Conservation (phyloP, 2,888 invertebrate genomes). For the Noctua janthe region DNA sequence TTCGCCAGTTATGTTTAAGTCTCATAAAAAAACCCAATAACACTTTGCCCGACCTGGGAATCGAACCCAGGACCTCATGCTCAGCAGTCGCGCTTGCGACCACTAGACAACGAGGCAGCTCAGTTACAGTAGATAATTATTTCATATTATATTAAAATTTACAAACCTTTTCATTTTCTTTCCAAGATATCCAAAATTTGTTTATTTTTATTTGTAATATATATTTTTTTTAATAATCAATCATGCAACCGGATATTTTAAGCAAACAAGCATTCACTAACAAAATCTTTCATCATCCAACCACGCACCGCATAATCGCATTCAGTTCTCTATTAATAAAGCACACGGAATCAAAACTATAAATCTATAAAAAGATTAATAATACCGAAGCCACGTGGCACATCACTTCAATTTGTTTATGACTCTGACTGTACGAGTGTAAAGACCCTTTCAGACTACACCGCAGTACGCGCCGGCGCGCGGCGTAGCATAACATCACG, state of each 20-base stretch:
- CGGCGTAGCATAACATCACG: not conserved
- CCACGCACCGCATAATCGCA: slow-evolving; percentile 24
- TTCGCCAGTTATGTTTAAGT: too few relatives aligned
- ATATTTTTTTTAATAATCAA: not conserved
- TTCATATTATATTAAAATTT: not conserved
- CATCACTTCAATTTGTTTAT: slow-evolving; percentile 55
- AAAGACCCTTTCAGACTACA: slow-evolving; percentile 46
- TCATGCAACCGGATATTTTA: not conserved
- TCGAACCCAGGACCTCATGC: too few relatives aligned
- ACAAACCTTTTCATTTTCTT: not conserved
- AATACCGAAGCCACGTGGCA: slow-evolving; percentile 58
- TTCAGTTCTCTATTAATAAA: slow-evolving; percentile 38
- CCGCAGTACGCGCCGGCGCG: slow-evolving; percentile 17
- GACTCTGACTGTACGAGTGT: slow-evolving; percentile 29
- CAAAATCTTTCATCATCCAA: slow-evolving; percentile 19
- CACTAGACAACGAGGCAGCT: too few relatives aligned
- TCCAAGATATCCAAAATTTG: not conserved
- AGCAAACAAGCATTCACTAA: slow-evolving; percentile 1
- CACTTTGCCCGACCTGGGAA: too few relatives aligned
- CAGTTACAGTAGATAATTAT: too few relatives aligned
- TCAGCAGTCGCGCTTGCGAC: too few relatives aligned
- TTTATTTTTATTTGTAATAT: not conserved
- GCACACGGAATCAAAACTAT: slow-evolving; percentile 48
- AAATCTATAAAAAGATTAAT: slow-evolving; percentile 60
- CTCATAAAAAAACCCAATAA: too few relatives aligned